Conservation (phyloP, 2,113 vertebrate species). For the Hippocampus comes region DNA sequence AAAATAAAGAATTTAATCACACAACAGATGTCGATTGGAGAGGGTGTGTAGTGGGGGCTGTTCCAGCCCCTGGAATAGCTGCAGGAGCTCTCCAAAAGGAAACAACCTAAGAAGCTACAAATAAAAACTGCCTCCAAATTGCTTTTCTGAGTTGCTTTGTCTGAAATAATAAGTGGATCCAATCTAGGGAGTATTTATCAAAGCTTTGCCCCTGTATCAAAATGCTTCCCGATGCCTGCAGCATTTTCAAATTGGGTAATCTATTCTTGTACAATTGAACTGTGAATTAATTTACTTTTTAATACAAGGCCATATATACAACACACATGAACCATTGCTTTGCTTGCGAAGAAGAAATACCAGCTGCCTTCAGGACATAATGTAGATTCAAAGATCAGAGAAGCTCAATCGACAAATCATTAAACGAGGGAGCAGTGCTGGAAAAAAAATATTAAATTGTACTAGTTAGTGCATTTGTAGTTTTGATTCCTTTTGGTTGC, state of each 20-base stretch:
- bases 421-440: slow-evolving; percentile 21
- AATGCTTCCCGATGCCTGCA: slow-evolving; percentile 54
- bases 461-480: neutral
- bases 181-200: slow-evolving; percentile 74
- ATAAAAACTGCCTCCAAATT: slow-evolving; percentile 71
- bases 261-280: slow-evolving; percentile 66
- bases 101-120: slow-evolving; percentile 62
- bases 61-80: slow-evolving; percentile 56
- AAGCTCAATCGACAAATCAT: slow-evolving; percentile 41
- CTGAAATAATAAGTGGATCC: slow-evolving; percentile 72
- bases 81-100: slow-evolving; percentile 63
- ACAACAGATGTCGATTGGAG: slow-evolving; percentile 46
- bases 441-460: slow-evolving; percentile 20
- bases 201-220: slow-evolving; percentile 58
- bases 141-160: slow-evolving; percentile 62
- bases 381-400: slow-evolving; percentile 29
- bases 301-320: slow-evolving; percentile 56
- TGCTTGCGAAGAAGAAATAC: slow-evolving; percentile 40
- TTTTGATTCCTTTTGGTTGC: neutral
- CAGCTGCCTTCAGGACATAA: slow-evolving; percentile 24
- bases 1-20: slow-evolving; percentile 62
- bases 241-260: slow-evolving; percentile 66
- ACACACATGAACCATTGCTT: slow-evolving; percentile 48
- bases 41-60: slow-evolving; percentile 44
- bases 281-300: slow-evolving; percentile 62